Percentiles rank a stretch among this genome's conserved stretches.
These are phyloP conservation scores for Leptobrachium leishanense DNA, from an alignment of 2,113 vertebrate genomes.

Conservation along the genomic window DNA sequence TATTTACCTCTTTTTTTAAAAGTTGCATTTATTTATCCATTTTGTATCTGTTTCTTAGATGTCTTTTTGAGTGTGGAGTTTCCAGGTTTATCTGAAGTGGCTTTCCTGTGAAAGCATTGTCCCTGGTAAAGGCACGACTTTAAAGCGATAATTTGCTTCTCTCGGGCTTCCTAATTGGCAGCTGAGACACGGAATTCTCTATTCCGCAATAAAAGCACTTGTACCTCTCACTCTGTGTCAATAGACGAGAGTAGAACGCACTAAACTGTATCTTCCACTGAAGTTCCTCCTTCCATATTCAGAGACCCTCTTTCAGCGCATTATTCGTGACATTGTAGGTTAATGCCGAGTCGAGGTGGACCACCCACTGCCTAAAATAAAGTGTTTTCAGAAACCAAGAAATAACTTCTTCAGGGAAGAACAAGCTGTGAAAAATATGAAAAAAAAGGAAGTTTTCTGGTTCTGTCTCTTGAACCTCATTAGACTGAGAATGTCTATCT, in stretches of 20 bases:
- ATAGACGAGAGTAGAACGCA: not conserved
- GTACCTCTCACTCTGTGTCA: not conserved
- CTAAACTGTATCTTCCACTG: not conserved
- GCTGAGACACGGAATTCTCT: not conserved
- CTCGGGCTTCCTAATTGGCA: constrained; percentile 3
- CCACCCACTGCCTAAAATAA: constrained; percentile 51
- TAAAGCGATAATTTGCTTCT: not conserved
- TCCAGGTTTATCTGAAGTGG: too few species aligned
- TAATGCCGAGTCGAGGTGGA: constrained; percentile 33
- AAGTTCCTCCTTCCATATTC: not conserved
- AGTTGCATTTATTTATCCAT: too few species aligned
- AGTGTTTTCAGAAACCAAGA: constrained; percentile 36
- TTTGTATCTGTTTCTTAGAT: not conserved
- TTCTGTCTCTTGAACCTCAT: constrained; percentile 5
- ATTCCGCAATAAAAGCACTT: not conserved
- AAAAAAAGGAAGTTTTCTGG: not conserved
- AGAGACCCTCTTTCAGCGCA: not conserved
- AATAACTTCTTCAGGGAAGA: constrained; percentile 37
- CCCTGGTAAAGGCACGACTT: not conserved
- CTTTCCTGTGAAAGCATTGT: not conserved
- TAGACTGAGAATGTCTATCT: not conserved
- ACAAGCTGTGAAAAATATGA: not conserved
- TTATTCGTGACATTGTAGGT: not conserved
- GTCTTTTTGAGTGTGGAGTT: too few species aligned
- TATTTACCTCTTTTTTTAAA: too few species aligned